A percentile compares a stretch with the other conserved stretches of the same genome.
These are phyloP conservation scores for Callionymus lyra DNA, from an alignment of 2,113 vertebrate species.

Conservation along the genomic window DNA sequence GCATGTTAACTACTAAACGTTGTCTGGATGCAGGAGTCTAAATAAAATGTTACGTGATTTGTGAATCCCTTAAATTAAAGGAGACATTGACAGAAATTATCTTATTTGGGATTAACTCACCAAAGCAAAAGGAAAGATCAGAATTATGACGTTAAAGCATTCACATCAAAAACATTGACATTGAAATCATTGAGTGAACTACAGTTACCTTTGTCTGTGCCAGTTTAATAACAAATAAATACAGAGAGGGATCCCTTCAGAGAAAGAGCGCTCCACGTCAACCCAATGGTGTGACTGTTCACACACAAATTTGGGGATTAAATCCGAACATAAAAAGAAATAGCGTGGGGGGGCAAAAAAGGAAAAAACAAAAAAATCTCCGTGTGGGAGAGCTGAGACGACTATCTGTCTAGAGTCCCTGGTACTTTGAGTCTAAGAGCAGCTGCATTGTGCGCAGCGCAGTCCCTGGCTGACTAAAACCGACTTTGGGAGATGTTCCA, in stretches of 20 bases:
- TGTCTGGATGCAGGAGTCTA: constrained; percentile 1
- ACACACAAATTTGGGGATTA: constrained; percentile 60
- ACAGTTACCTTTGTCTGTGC: constrained; percentile 74
- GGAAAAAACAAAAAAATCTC: constrained; percentile 57
- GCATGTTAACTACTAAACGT: too few species aligned
- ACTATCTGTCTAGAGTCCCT: constrained; percentile 77
- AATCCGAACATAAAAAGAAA: constrained; percentile 69
- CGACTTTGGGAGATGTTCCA: constrained; percentile 54
- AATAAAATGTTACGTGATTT: constrained; percentile 10
- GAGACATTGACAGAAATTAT: constrained; percentile 12
- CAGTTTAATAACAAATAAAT: constrained; percentile 73
- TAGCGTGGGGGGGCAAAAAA: constrained; percentile 41
- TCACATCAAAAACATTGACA: constrained; percentile 20
- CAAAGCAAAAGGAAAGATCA: constrained; percentile 37
- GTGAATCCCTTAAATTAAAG: too few species aligned
- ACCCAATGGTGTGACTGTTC: constrained; percentile 56
- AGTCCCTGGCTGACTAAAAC: constrained; percentile 75
- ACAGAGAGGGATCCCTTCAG: constrained; percentile 68
- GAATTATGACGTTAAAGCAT: constrained; percentile 41
- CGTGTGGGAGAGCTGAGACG: constrained; percentile 42
- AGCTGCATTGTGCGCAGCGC: constrained; percentile 87
- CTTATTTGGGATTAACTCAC: constrained; percentile 35
- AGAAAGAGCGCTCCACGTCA: constrained; percentile 65
- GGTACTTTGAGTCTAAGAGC: constrained; percentile 76
- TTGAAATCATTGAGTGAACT: constrained; percentile 56